Base-by-base conservation (phyloP, 2,888 invertebrate species). In the Mactromeris polynyma region DNA sequence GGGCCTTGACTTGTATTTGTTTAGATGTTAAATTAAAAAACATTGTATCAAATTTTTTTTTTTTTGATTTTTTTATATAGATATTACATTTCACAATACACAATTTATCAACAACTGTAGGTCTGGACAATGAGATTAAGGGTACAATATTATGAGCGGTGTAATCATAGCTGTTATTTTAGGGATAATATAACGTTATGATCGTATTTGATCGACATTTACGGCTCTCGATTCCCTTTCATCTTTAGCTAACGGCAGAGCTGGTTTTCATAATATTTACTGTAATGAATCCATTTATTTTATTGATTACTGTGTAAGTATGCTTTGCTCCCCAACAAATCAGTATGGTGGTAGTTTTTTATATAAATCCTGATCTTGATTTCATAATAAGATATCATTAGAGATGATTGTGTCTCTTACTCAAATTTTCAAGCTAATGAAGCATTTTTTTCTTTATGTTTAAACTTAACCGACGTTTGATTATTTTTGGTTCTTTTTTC, bases 251-350 rank as follows among this genome's bases (percentile, higher is more conserved):
- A 80, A 54, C 17, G 19, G 26, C 33, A 11, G 21, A 73, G n/a
- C 69, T 69, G 19, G 6, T 40, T 81, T 85, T 81, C 51, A 81
- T 69, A 38, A 73, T 85, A 38, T 64, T 36, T 54, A 78, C 51
- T 36, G 77, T 84, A 84, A 84, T 84, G 78, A 78, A 78, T 21
- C 84, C 54, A 85, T 83, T 58, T 73, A 83, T 83, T 26, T 73
- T 73, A 73, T 73, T 33, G 58, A 64, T 64, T 64, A 64, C 58
- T 64, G 26, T 64, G 58, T 26, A 58, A 64, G n/a, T 64, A 26
- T 64, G n/a, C 26, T 6, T 26, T 26, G 26, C 26, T 6, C n/a
- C 26, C 6, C n/a, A n/a, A 64, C 7, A 64, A 64, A 64, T 64
- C 58, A 64, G 58, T 26, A 26, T n/a, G 11, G n/a, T n/a, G 26